Evolutionary conservation across 2,113 vertebrate genomes (phyloP), one percentile per base, ranked within the genome.

Genomic region (Ahaetulla prasina): DNA sequence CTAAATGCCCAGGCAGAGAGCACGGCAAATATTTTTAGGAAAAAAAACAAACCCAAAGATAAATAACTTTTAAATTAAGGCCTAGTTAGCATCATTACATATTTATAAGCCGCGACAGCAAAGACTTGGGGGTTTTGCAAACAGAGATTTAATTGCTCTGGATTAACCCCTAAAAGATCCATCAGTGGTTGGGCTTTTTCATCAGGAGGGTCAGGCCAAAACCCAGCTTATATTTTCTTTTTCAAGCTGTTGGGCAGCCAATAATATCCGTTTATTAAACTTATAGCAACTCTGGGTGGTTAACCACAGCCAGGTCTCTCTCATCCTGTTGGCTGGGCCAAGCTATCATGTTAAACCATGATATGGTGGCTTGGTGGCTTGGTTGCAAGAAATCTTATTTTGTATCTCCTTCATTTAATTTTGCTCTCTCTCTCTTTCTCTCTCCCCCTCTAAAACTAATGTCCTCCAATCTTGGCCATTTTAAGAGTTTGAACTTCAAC

Each of bases 1-100:
- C 89, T 91, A 91, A 80, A 63, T 63, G 54, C 74, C 92, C 87
- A 45, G 53, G 63, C 53, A 57, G 87, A n/a, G 39, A 60, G 27
- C 35, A 63, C n/a, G 3, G 86, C 87, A 93, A 91, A 91, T 93
- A 93, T 91, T 93, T 91, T 85, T 60, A 60, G 14, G 6, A 22
- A 43, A 53, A 53, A 16, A 30, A 57, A 47, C 45, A 63, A 53
- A 0, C 63, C 14, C 2, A 2, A 93, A 85, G 92, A 93, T 91
- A 93, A 93, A 91, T 91, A 91, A 93, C 68, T 74, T 89, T 63
- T 85, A 85, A 93, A 93, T 93, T 91, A 93, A 91, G 90, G 53
- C 87, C 87, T 93, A 91, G 68, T 91, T 93, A 91, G 53, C 87
- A 85, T 91, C 68, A 60, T 91, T 93, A 91, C 84, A 85, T 93